Evolutionary conservation across 2,113 vertebrate species (phyloP).

Genomic region (Lipophrys pholis): DNA sequence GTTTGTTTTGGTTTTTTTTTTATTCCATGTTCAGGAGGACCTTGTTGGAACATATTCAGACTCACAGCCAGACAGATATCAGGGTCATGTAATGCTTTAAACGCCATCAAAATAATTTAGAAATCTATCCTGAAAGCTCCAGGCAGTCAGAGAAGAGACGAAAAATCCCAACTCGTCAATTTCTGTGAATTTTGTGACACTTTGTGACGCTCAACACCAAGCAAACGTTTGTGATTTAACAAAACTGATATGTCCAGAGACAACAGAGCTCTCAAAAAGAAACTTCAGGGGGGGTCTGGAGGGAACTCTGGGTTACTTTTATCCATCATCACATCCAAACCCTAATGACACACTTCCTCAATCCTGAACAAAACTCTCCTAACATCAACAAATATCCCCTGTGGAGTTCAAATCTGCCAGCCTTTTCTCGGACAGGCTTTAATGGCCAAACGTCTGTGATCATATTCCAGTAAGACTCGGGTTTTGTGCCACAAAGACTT

Average conservation of each 20-base stretch:
- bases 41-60: too few species aligned
- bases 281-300: conserved; percentile 73
- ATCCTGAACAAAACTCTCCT: conserved; percentile 6
- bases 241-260: neutral
- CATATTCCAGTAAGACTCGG: neutral
- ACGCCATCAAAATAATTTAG: too few species aligned
- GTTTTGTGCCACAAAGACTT: neutral
- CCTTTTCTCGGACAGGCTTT: neutral
- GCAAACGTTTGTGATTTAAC: neutral
- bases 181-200: too few species aligned
- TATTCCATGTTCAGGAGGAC: too few species aligned
- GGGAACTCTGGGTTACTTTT: conserved; percentile 27
- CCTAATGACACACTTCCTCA: conserved; percentile 70
- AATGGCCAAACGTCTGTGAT: neutral
- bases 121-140: too few species aligned
- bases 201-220: neutral
- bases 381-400: conserved; percentile 28
- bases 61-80: too few species aligned
- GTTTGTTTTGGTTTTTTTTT: too few species aligned
- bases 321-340: conserved; percentile 58
- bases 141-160: too few species aligned
- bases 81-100: too few species aligned
- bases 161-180: too few species aligned
- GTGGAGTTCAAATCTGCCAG: conserved; percentile 10
- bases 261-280: conserved; percentile 14